Conservation (phyloP, 2,113 vertebrate species). For the Irena cyanogastra region DNA sequence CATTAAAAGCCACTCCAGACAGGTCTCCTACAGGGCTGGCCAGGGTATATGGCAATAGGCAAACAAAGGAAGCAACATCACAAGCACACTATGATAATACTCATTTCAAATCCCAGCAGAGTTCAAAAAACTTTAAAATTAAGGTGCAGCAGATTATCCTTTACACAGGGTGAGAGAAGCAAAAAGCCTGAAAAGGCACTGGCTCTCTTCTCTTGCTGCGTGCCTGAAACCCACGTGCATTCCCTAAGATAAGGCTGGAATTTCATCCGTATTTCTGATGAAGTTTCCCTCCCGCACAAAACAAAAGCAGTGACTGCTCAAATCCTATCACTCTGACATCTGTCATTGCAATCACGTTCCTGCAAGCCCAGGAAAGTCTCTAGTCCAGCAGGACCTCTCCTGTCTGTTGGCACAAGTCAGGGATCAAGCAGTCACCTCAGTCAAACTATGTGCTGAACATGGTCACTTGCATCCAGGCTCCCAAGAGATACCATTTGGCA, state of each 20-base stretch:
- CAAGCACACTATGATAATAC: neutral
- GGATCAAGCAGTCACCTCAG: neutral
- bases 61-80: conserved; percentile 50
- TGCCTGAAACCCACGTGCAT: neutral
- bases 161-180: neutral
- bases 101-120: neutral
- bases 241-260: conserved; percentile 30
- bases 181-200: neutral
- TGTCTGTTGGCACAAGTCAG: neutral
- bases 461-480: neutral
- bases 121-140: conserved; percentile 6
- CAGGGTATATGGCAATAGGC: neutral
- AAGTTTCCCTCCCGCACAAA: neutral
- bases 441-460: neutral
- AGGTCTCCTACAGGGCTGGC: conserved; percentile 35
- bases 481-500: neutral
- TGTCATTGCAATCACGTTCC: neutral
- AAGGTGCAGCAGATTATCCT: neutral
- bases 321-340: neutral
- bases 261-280: conserved; percentile 5
- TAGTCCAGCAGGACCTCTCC: neutral
- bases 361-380: neutral
- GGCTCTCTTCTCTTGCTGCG: neutral
- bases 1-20: conserved; percentile 66
- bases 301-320: neutral